Percentiles rank a stretch among this genome's conserved stretches.
phyloP scores from a whole-genome alignment of 1,140 invertebrate genomes.

The Rhyzopertha dominica region DNA sequence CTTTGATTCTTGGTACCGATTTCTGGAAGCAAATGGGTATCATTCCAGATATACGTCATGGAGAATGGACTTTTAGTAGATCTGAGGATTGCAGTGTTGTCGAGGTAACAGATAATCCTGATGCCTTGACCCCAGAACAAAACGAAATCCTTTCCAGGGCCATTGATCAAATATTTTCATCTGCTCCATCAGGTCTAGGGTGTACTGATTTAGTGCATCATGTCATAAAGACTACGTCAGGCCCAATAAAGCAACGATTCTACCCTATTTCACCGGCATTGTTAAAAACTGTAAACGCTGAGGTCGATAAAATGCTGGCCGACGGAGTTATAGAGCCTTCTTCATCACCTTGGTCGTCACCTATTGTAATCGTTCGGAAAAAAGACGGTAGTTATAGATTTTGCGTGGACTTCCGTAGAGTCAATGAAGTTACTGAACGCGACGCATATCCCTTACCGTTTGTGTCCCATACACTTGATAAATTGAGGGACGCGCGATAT shows the following conservation, averaged over 20 bases:
- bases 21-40: constrained; percentile 21
- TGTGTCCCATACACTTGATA: constrained; percentile 30
- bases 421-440: constrained; percentile 11
- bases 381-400: constrained; percentile 46
- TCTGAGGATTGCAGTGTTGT: too few relatives aligned
- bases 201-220: neutral
- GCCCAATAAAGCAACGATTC: constrained; percentile 9
- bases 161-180: neutral
- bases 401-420: constrained; percentile 14
- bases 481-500: constrained; percentile 31
- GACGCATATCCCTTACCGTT: constrained; percentile 13
- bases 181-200: neutral
- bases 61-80: too few relatives aligned
- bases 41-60: constrained; percentile 18
- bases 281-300: constrained; percentile 18
- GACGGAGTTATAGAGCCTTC: constrained; percentile 33
- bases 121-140: too few relatives aligned
- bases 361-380: constrained; percentile 48
- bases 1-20: constrained; percentile 17
- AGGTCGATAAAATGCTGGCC: constrained; percentile 30
- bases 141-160: too few relatives aligned
- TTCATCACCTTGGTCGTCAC: constrained; percentile 41
- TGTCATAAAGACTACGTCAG: neutral
- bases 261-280: constrained; percentile 5
- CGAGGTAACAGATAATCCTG: too few relatives aligned